Evolutionary conservation across 1,140 invertebrate species (phyloP), one percentile per base, ranked within the genome.

Genomic region (Trichonephila clavata): DNA sequence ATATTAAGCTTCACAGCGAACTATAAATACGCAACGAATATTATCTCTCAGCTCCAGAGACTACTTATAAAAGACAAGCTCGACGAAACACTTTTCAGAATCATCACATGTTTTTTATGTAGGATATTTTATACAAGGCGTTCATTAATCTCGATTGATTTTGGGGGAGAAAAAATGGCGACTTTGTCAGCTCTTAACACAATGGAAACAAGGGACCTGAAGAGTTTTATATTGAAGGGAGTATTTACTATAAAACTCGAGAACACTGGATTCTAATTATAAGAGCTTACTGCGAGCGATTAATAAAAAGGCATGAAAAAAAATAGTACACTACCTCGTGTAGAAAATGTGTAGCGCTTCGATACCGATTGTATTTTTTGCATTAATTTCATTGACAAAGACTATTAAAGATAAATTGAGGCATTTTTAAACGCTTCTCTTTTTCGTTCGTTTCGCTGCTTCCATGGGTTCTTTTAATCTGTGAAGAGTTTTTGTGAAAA

Each of bases 21-120:
- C 24, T 65, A 84, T 57, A 84, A 84, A 84, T 59, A 84, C n/a
- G n/a, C 50, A 27, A 84, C n/a, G 83, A 57, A 84, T 84, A 84
- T 84, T 84, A 84, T 84, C 83, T 84, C 57, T 60, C 60, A 59
- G 43, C 13, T 59, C 83, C 83, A 84, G 83, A 84, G 20, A 21
- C 50, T 24, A 57, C 57, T 57, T 84, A 57, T 84, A 50, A 50
- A 84, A 24, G 83, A 32, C 18, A 84, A 39, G 18, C 71, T 77
- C 32, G 24, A 18, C 14, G 14, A 39, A 16, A 1, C 71, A 39
- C 27, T 77, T 77, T 77, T 77, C 27, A 39, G 71, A 32, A 77
- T 77, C 71, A 77, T 32, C 27, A 6, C 4, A 8, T 20, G 18
- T 71, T 77, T 77, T 77, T 77, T 77, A 39, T 39, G 71, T 77